Conservation (phyloP, 2,113 vertebrate genomes). For the Sminthopsis crassicaudata region DNA sequence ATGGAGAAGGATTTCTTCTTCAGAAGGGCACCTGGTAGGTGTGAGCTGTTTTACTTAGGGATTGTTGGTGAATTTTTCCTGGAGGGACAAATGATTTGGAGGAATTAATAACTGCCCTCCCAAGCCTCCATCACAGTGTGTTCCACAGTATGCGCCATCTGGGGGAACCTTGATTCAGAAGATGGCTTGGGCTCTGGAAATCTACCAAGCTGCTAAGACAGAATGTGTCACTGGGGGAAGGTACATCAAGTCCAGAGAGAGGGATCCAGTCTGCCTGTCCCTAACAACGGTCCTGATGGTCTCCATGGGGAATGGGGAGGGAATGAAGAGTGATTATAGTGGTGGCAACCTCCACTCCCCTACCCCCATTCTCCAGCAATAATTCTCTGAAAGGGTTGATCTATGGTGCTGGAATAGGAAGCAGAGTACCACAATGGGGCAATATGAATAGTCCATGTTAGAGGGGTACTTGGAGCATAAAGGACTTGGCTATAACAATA, state of each 20-base stretch:
- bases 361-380: neutral
- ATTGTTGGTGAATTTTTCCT: neutral
- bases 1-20: neutral
- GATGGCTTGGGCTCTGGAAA: constrained; percentile 61
- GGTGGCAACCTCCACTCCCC: neutral
- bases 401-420: neutral
- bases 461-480: neutral
- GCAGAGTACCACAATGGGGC: neutral
- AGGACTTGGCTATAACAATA: neutral
- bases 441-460: neutral
- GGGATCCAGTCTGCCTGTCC: constrained; percentile 50
- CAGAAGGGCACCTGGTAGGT: constrained; percentile 36
- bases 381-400: neutral
- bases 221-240: constrained; percentile 70
- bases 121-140: constrained; percentile 34
- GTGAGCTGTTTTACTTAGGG: constrained; percentile 45
- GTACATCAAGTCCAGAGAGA: constrained; percentile 59
- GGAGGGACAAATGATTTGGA: constrained; percentile 27
- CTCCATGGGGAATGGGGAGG: constrained; percentile 73
- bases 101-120: constrained; percentile 23
- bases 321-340: neutral
- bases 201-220: constrained; percentile 66
- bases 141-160: constrained; percentile 66
- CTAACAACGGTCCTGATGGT: constrained; percentile 56
- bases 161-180: constrained; percentile 63